A percentile compares a stretch with the other conserved stretches of the same genome.
Conservation (phyloP, 2,888 invertebrate genomes). For the Encarsia formosa region DNA sequence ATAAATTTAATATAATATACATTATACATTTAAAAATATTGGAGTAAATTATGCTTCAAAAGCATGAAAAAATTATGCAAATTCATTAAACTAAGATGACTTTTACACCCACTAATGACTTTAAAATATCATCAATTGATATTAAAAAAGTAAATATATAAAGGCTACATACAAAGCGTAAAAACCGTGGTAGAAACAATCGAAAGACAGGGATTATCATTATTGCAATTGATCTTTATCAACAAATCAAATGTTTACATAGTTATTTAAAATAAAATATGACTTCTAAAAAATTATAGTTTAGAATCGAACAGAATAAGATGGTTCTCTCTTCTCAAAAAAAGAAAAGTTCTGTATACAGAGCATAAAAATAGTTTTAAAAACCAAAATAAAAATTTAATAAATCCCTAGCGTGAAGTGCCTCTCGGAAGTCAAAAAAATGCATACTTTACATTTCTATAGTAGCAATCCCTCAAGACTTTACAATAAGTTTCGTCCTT, state of each 20-base stretch:
- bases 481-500: conserved; percentile 19
- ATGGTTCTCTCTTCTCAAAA: conserved; percentile 21
- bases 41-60: neutral
- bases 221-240: too few species aligned
- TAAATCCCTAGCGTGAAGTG: conserved; percentile 20
- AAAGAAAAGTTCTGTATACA: conserved; percentile 2
- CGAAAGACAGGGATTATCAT: too few species aligned
- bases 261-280: too few species aligned
- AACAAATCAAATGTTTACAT: too few species aligned
- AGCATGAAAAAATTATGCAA: neutral
- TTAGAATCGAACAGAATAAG: too few species aligned
- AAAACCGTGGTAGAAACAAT: too few species aligned
- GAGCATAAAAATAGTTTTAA: conserved; percentile 16
- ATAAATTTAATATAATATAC: neutral
- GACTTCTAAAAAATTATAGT: too few species aligned
- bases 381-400: conserved; percentile 8
- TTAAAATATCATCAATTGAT: too few species aligned
- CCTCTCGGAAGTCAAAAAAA: conserved; percentile 16
- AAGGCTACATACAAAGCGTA: too few species aligned
- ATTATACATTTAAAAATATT: neutral
- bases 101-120: too few species aligned
- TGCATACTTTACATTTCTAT: conserved; percentile 17
- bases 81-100: too few species aligned
- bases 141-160: too few species aligned
- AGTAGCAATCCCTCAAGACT: conserved; percentile 12